Base-by-base conservation (phyloP, 2,888 invertebrate species). In the Lapara coniferarum region DNA sequence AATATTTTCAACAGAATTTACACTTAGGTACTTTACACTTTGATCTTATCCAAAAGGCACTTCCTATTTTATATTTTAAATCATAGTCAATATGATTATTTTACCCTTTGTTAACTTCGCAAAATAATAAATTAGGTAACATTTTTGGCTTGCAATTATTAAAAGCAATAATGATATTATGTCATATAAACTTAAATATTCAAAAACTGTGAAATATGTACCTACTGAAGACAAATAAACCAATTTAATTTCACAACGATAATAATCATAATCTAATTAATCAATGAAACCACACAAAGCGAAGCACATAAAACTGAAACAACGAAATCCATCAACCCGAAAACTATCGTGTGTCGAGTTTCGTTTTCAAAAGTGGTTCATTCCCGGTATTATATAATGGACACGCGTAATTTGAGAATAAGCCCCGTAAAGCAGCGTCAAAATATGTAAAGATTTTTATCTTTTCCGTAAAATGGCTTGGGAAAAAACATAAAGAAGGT, bases 401-500 rank as follows among this genome's bases (percentile, higher is more conserved):
- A 85, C 82, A 85, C 85, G 89, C 85, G 93, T 93, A 93, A 93
- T 93, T 93, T 91, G 92, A 93, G 92, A 93, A 90, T 91, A 84
- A 90, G 83, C 85, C 82, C 86, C 85, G 89, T 89, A 91, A 91
- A 91, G 89, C 92, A 89, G 91, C 91, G 91, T 93, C 93, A 93
- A 93, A 93, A 93, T 93, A 93, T 94, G 94, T 94, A 92, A 91
- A 94, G 94, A 94, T 94, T 90, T 88, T 92, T 93, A 94, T 94
- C 94, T 92, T 93, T 93, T 83, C 92, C 90, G 92, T 94, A 93
- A 94, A 94, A 94, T 88, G 90, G 93, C 92, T 92, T 94, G 94
- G 93, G 94, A 94, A 94, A 94, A 94, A 94, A 94, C 94, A 94
- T 94, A 94, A 94, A 94, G 93, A 93, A 94, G 92, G 91, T 89